Percentiles rank a stretch among this genome's conserved stretches.
Evolutionary conservation across 2,888 invertebrate genomes (phyloP).

Genomic region (Anaspis maculata): DNA sequence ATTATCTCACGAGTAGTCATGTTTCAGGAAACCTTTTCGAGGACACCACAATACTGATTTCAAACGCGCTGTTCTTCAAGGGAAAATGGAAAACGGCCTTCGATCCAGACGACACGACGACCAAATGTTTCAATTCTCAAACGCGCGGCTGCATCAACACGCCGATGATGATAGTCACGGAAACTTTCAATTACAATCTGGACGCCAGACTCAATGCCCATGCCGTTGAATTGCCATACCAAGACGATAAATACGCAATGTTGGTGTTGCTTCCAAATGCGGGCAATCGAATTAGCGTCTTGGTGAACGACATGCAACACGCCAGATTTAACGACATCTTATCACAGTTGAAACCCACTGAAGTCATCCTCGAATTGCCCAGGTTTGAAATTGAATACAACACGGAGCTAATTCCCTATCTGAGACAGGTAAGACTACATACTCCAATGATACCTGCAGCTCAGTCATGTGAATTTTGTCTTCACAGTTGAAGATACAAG

Average conservation of each 20-base stretch:
- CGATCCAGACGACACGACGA: constrained; percentile 44
- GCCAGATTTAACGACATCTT: constrained; percentile 46
- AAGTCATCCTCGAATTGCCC: constrained; percentile 51
- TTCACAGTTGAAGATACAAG: constrained; percentile 51
- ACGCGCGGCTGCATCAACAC: constrained; percentile 52
- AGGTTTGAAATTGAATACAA: constrained; percentile 52
- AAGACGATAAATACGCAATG: constrained; percentile 55
- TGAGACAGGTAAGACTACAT: constrained; percentile 43
- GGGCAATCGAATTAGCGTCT: constrained; percentile 42
- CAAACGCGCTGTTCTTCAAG: constrained; percentile 71
- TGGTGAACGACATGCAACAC: constrained; percentile 51
- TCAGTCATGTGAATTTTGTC: constrained; percentile 9
- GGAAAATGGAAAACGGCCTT: constrained; percentile 69
- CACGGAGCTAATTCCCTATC: constrained; percentile 44
- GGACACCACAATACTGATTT: constrained; percentile 56
- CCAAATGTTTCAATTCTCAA: constrained; percentile 56
- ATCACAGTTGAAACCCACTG: constrained; percentile 41
- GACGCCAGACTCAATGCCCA: constrained; percentile 57
- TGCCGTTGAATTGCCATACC: constrained; percentile 65
- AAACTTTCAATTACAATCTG: constrained; percentile 53
- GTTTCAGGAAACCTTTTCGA: constrained; percentile 45
- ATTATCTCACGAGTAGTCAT: too few species aligned
- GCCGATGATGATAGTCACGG: constrained; percentile 60
- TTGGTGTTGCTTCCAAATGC: constrained; percentile 51
- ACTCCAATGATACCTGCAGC: background rate